Evolutionary conservation across 2,888 invertebrate genomes (phyloP).

Genomic region (Iselma pallidipennis): DNA sequence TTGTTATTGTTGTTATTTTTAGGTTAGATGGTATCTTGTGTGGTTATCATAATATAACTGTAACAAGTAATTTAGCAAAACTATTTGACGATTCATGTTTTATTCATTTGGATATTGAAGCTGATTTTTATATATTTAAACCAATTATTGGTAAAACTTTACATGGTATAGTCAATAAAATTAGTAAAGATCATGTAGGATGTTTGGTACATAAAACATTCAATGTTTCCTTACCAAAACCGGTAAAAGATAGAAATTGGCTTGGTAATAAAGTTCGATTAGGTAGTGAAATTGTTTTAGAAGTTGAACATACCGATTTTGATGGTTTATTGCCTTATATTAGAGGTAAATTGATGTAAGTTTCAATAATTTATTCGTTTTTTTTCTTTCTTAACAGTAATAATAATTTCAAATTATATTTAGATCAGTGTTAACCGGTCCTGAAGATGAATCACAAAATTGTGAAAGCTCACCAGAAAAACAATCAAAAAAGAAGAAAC

Average conservation of each 20-base stretch:
- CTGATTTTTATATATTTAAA: conserved; percentile 70
- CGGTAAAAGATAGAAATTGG: conserved; percentile 60
- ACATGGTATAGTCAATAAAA: conserved; percentile 70
- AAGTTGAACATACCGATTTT: conserved; percentile 63
- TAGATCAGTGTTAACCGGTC: neutral
- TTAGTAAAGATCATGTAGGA: conserved; percentile 67
- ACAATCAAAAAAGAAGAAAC: neutral
- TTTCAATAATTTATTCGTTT: conserved; percentile 13
- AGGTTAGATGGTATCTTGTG: conserved; percentile 70
- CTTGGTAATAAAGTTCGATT: conserved; percentile 60
- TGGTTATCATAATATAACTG: conserved; percentile 67
- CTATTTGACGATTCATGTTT: conserved; percentile 66
- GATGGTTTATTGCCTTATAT: conserved; percentile 67
- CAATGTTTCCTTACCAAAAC: conserved; percentile 70
- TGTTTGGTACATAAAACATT: conserved; percentile 71
- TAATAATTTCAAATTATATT: neutral
- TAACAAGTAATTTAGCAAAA: conserved; percentile 62
- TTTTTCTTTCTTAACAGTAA: no score
- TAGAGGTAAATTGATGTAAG: conserved; percentile 61
- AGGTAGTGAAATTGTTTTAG: conserved; percentile 66
- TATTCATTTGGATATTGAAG: conserved; percentile 68
- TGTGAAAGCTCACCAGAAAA: neutral
- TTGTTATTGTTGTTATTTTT: conserved; percentile 41
- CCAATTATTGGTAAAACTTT: conserved; percentile 65
- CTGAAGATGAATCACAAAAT: neutral